Evolutionary conservation across 2,888 invertebrate species (phyloP), one percentile per base, ranked within the genome.

Genomic region (Branchinecta sandiegonensis): DNA sequence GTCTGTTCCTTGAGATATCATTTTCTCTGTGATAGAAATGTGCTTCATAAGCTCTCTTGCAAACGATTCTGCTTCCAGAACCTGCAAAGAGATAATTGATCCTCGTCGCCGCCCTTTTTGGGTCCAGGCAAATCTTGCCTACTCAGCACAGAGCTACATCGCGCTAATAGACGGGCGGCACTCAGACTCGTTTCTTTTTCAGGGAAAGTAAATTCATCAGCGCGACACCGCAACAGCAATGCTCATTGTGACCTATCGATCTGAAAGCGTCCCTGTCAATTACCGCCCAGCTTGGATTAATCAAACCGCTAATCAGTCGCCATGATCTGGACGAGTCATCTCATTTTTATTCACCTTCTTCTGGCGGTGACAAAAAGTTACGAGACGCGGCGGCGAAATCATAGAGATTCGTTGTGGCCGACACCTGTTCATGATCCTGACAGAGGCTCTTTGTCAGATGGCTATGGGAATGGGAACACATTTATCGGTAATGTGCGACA

Each of bases 311-410:
- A 56, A 56, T 56, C 63, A 56, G 63, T 56, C n/a, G 63, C 63
- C 63, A 56, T 56, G 63, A 56, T 56, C 63, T 17, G 14, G 14
- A n/a, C n/a, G 63, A 56, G 63, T 56, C 63, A 56, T 56, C 23
- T 56, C 14, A 56, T 23, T 56, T 56, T 56, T 23, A 10, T 56
- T 56, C 63, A 56, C 23, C 12, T 56, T 17, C 14, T 56, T 56
- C 63, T 56, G 63, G 23, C 63, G 23, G n/a, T 56, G 63, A 56
- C 63, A 56, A 56, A 56, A 56, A 56, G 63, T 56, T n/a, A 56
- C 8, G 63, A 56, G n/a, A 56, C 63, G 14, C 23, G 63, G 63
- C n/a, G 11, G 11, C 23, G n/a, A 17, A 10, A 56, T 56, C 23
- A 56, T 10, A 56, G 9, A 56, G 63, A 56, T 17, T 56, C 37